Conservation (phyloP, 2,888 invertebrate species). For the Synergus japonicus region DNA sequence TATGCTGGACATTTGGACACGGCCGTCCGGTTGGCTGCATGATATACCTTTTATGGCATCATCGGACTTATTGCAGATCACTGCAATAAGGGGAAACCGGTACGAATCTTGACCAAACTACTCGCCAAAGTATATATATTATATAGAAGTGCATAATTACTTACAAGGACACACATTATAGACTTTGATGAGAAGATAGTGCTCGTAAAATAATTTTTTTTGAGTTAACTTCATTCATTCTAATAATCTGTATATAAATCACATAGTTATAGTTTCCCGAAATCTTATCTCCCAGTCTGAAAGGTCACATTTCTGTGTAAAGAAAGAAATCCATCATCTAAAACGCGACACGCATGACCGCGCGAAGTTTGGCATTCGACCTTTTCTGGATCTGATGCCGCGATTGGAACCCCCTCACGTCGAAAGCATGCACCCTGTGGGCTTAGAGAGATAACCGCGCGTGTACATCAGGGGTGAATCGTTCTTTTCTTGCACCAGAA, state of each 20-base stretch:
- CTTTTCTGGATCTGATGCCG: slow-evolving; percentile 8
- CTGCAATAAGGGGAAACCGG: slow-evolving; percentile 55
- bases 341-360: slow-evolving; percentile 40
- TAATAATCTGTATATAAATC: too few relatives aligned
- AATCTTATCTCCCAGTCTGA: background rate
- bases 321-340: slow-evolving; percentile 33
- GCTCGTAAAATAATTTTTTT: too few relatives aligned
- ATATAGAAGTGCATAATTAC: background rate
- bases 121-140: background rate
- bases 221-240: too few relatives aligned
- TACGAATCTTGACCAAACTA: slow-evolving; percentile 44
- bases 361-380: slow-evolving; percentile 18
- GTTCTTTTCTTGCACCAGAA: slow-evolving; percentile 28
- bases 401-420: slow-evolving; percentile 24
- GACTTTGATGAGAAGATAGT: too few relatives aligned
- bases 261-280: background rate
- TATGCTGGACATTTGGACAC: slow-evolving; percentile 44
- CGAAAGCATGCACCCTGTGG: slow-evolving; percentile 9
- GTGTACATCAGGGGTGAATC: slow-evolving; percentile 27
- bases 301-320: slow-evolving; percentile 12
- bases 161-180: background rate
- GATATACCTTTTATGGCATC: slow-evolving; percentile 63
- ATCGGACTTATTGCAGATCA: slow-evolving; percentile 64
- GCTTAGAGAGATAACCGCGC: slow-evolving; percentile 23
- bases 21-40: slow-evolving; percentile 44